Percentiles rank a stretch among this genome's conserved stretches.
Evolutionary conservation across 2,888 invertebrate genomes (phyloP).

Genomic region (Drosophila melanocephala): DNA sequence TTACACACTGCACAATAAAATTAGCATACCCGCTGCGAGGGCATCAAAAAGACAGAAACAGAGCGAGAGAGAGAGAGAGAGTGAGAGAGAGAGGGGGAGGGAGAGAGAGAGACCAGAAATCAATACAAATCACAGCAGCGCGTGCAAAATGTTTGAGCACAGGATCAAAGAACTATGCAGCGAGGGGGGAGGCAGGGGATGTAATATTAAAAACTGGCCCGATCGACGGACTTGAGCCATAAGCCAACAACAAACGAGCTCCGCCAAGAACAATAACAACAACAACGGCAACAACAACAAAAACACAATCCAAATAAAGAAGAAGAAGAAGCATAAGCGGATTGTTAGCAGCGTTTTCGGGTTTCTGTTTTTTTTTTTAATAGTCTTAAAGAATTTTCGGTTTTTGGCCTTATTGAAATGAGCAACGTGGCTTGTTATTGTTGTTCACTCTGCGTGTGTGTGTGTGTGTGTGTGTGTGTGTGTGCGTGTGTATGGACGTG

Average conservation of each 20-base stretch:
- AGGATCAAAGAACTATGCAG: constrained; percentile 21
- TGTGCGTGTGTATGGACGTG: constrained; percentile 60
- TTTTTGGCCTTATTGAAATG: constrained; percentile 73
- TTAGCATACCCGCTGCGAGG: not conserved
- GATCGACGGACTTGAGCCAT: constrained; percentile 35
- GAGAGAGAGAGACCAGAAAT: constrained; percentile 21
- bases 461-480: constrained; percentile 14
- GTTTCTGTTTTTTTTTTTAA: constrained; percentile 46
- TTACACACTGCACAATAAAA: not conserved
- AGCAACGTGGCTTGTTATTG: constrained; percentile 50
- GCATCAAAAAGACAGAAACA: not conserved
- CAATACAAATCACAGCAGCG: constrained; percentile 60
- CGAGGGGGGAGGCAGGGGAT: not conserved
- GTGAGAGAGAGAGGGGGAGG: not conserved
- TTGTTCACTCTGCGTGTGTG: constrained; percentile 3
- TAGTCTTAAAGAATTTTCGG: constrained; percentile 66
- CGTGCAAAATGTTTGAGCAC: constrained; percentile 67
- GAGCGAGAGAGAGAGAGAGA: constrained; percentile 2
- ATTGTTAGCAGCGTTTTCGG: constrained; percentile 56
- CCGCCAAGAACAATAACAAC: constrained; percentile 36
- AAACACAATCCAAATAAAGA: constrained; percentile 24
- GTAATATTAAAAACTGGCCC: constrained; percentile 1
- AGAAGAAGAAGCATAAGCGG: constrained; percentile 55
- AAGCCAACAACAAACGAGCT: constrained; percentile 59
- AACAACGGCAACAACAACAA: constrained; percentile 36